Base-by-base conservation (phyloP, 2,113 vertebrate species). In the Vicugna pacos region DNA sequence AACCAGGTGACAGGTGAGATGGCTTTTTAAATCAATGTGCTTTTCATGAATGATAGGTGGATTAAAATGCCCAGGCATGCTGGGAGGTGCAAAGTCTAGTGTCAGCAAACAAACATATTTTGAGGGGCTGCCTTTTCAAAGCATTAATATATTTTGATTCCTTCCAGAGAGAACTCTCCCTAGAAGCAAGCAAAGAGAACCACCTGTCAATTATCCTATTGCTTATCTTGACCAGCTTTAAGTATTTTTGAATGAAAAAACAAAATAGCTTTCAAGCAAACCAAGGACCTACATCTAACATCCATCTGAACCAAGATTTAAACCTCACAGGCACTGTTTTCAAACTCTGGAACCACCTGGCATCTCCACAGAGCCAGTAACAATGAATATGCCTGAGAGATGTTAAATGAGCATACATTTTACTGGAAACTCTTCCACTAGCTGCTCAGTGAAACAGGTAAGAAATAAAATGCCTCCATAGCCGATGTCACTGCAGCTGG, bases 141-240 rank as follows among this genome's bases (percentile, higher is more conserved):
- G 30, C 20, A 20, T 42, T 94, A 46, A 56, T 56, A 10, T 72
- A 77, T 86, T 92, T 56, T 86, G 62, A 95, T 76, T 89, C 32
- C 42, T 93, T 79, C 26, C 73, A 42, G 28, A 72, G 69, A 26
- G 32, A 88, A 56, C 3, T 48, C 62, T 65, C 83, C 16, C 46
- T 64, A 79, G 69, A 92, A 89, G 91, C n/a, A 91, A 82, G 62
- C 65, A 35, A 46, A 93, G 56, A 89, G 54, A 90, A 79, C 13
- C 54, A 89, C 50, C 22, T 94, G 91, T 35, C 35, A 91, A 70
- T 52, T 73, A 64, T n/a, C 35, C 70, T 38, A 35, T 13, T 88
- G 75, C 58, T 84, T 81, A 94, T 19, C 50, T 28, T 52, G 64
- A 88, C 69, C 38, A 81, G 48, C 15, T 72, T 67, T 38, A 87